Conservation (phyloP, 2,797 vertebrate species). For the Hydrocynus forskahlii region DNA sequence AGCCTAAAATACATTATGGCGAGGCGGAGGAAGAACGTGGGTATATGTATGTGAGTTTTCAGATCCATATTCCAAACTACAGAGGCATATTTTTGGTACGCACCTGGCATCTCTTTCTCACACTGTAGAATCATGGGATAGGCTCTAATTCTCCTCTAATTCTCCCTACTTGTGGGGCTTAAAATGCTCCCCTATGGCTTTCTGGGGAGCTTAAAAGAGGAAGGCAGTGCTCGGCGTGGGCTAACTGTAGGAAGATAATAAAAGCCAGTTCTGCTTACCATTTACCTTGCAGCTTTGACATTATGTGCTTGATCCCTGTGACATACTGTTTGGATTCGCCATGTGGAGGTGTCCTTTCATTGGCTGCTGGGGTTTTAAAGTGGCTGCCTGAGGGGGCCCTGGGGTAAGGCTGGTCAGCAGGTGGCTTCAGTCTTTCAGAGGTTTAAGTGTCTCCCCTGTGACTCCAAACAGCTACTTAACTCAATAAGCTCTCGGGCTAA, state of each 20-base stretch:
- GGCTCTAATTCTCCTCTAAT: constrained; percentile 70
- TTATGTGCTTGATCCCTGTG: constrained; percentile 61
- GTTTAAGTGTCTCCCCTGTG: constrained; percentile 64
- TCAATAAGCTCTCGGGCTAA: constrained; percentile 64
- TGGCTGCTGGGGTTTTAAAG: constrained; percentile 52
- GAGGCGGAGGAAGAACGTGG: background rate
- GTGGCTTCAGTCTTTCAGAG: constrained; percentile 65
- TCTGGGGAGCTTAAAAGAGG: constrained; percentile 67
- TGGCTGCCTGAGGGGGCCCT: constrained; percentile 49
- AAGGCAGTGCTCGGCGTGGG: constrained; percentile 64
- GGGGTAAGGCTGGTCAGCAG: constrained; percentile 61
- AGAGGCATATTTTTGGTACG: constrained; percentile 52
- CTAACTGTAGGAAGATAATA: constrained; percentile 72
- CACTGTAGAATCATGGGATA: constrained; percentile 63
- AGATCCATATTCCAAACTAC: constrained; percentile 47
- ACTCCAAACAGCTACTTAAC: constrained; percentile 71
- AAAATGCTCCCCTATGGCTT: constrained; percentile 59
- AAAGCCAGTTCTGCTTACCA: constrained; percentile 65
- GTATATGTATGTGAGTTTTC: background rate
- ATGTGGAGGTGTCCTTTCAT: constrained; percentile 47
- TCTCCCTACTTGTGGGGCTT: constrained; percentile 65
- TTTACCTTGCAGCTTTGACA: constrained; percentile 66
- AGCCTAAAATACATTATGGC: background rate
- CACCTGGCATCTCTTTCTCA: constrained; percentile 50
- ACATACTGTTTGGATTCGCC: constrained; percentile 59